Conservation (phyloP, 2,113 vertebrate genomes). For the Synchiropus splendidus region DNA sequence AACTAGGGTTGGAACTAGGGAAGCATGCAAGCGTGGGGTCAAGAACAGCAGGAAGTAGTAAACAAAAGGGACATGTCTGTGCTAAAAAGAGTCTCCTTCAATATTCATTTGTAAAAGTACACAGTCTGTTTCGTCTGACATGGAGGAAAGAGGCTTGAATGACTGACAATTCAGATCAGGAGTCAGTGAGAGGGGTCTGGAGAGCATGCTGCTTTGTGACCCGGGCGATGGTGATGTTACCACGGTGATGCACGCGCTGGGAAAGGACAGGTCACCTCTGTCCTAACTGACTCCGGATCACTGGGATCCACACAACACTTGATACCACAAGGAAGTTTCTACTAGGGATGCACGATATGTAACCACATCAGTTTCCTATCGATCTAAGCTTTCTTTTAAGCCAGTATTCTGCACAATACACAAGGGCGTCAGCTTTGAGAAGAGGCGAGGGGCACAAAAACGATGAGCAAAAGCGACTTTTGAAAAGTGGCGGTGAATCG, state of each 20-base stretch:
- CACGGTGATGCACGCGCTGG: slow-evolving; percentile 36
- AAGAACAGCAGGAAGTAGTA: slow-evolving; percentile 30
- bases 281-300: slow-evolving; percentile 56
- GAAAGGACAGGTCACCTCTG: slow-evolving; percentile 50
- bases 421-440: no score
- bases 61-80: slow-evolving; percentile 41
- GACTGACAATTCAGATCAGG: slow-evolving; percentile 25
- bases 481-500: no score
- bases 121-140: slow-evolving; percentile 6
- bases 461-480: no score
- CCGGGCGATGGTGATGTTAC: slow-evolving; percentile 35
- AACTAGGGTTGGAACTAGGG: slow-evolving; percentile 21
- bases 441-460: no score
- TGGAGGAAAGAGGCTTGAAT: slow-evolving; percentile 23
- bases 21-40: slow-evolving; percentile 41
- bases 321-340: slow-evolving; percentile 44
- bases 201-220: slow-evolving; percentile 48
- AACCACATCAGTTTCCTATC: no score
- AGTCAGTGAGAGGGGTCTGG: slow-evolving; percentile 27
- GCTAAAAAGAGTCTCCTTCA: slow-evolving; percentile 44
- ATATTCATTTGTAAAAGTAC: neutral
- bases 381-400: slow-evolving; percentile 1
- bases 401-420: no score
- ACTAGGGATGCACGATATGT: no score
- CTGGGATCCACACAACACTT: slow-evolving; percentile 59